phyloP scores from a whole-genome alignment of 2,113 vertebrate genomes.

The Eudyptes chrysolophus region DNA sequence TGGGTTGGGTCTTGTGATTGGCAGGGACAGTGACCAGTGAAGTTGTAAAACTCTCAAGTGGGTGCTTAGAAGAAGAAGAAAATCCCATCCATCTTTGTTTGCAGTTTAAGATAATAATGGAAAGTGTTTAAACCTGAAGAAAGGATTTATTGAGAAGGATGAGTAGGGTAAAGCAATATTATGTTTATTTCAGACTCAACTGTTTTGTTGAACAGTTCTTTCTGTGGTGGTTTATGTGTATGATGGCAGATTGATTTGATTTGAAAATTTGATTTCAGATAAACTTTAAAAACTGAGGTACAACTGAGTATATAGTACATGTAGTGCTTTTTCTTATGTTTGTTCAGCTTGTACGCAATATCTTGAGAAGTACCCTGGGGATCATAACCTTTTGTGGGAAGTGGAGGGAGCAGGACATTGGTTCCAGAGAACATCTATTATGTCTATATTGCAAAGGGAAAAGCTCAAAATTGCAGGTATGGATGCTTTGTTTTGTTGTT shows the following conservation, averaged over 20 bases:
- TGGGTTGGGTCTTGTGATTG: background rate
- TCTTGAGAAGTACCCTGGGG: conserved; percentile 79
- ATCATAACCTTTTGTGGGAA: conserved; percentile 84
- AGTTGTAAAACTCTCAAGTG: background rate
- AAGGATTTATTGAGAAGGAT: background rate
- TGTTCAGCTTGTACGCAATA: conserved; percentile 86
- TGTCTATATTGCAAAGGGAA: conserved; percentile 68
- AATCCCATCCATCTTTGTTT: background rate
- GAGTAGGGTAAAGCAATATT: background rate
- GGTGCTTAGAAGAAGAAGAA: background rate
- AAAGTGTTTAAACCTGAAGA: background rate
- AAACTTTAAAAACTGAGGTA: background rate
- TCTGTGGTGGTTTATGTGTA: background rate
- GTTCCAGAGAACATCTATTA: conserved; percentile 78
- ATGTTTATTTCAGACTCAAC: background rate
- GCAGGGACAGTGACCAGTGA: background rate
- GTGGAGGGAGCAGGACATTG: conserved; percentile 79
- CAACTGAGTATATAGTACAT: background rate
- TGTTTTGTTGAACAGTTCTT: background rate
- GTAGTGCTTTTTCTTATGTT: background rate
- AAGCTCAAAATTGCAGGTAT: conserved; percentile 67
- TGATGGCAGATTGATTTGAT: background rate
- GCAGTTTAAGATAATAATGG: background rate
- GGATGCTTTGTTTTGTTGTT: background rate
- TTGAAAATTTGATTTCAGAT: background rate